Percentiles rank a stretch among this genome's conserved stretches.
These are phyloP conservation scores for Pseudopodoces humilis DNA, from an alignment of 2,113 vertebrate species.

Conservation along the genomic window DNA sequence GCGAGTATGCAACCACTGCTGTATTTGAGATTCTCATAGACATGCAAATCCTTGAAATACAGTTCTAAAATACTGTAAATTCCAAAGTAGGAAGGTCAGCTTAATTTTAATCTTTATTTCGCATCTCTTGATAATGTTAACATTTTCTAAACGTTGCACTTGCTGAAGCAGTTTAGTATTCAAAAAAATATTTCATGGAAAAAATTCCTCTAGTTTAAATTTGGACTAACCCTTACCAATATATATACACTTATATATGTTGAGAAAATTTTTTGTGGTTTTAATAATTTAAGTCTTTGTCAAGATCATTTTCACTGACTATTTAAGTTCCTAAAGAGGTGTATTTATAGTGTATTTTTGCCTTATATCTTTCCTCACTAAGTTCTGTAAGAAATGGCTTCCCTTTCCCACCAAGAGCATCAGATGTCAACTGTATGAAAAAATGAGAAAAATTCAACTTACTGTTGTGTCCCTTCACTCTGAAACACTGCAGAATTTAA, in stretches of 20 bases:
- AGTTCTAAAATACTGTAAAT: neutral
- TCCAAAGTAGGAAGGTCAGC: neutral
- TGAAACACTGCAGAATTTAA: neutral
- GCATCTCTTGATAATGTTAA: neutral
- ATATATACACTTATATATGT: neutral
- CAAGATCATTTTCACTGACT: neutral
- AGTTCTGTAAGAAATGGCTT: neutral
- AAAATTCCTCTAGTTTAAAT: neutral
- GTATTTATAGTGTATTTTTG: neutral
- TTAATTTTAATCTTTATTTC: constrained; percentile 7
- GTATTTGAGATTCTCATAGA: neutral
- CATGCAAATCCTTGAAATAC: neutral
- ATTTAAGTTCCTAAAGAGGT: neutral
- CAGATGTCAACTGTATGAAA: neutral
- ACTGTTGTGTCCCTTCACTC: neutral
- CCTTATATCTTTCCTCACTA: neutral
- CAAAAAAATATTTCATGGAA: neutral
- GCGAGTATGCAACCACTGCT: neutral
- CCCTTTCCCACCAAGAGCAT: neutral
- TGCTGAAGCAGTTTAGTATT: neutral
- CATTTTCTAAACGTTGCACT: constrained; percentile 7
- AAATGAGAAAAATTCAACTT: neutral
- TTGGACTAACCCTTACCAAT: neutral
- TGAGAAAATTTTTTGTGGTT: neutral
- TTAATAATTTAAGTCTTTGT: neutral